These are phyloP conservation scores for Spatula versicolor DNA, from an alignment of 2,797 vertebrate species.

Conservation along the genomic window DNA sequence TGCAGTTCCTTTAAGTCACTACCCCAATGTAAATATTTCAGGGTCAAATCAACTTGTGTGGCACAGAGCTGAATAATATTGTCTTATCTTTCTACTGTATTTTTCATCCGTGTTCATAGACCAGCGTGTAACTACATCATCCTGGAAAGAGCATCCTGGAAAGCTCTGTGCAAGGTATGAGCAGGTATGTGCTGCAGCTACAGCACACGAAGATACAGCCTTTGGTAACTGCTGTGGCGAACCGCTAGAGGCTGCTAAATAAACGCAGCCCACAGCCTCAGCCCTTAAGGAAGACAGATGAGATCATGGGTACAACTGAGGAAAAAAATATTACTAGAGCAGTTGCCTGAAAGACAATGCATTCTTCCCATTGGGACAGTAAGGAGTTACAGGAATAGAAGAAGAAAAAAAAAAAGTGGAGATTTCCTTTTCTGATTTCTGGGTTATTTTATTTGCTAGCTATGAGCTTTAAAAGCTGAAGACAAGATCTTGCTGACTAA, in stretches of 20 bases:
- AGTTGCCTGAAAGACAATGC: background rate
- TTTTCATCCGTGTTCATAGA: background rate
- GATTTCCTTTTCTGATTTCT: background rate
- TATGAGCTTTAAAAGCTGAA: background rate
- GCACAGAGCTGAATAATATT: background rate
- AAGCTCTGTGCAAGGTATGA: background rate
- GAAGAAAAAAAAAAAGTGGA: too few relatives aligned
- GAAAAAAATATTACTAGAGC: background rate
- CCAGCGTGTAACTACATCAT: background rate
- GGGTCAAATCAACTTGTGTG: background rate
- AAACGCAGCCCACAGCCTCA: background rate
- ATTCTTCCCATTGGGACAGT: background rate
- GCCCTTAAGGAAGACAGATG: too few relatives aligned
- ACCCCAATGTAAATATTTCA: background rate
- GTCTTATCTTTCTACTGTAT: background rate
- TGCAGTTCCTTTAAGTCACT: background rate
- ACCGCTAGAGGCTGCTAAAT: conserved; percentile 50
- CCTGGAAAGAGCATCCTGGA: background rate
- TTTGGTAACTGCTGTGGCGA: background rate
- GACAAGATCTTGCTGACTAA: background rate
- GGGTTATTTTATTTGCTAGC: background rate
- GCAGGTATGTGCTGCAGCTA: background rate
- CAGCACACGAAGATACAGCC: accelerated
- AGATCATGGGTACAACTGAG: accelerated
- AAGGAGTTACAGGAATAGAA: background rate